Conservation (phyloP, 2,797 vertebrate genomes). For the Eulemur coronatus region DNA sequence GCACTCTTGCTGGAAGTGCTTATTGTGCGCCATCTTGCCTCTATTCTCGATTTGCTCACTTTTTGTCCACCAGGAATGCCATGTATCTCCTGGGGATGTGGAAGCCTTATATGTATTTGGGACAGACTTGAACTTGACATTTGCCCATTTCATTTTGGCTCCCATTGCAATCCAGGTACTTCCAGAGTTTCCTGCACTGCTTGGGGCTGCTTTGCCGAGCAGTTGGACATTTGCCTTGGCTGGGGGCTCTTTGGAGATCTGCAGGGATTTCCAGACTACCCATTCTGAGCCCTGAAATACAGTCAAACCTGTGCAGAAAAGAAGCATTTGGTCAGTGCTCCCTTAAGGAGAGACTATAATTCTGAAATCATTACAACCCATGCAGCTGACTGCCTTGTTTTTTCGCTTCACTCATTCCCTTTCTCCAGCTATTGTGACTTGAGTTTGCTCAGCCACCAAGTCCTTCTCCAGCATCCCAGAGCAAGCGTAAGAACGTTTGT, state of each 20-base stretch:
- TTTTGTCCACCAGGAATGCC: background rate
- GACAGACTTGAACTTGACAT: background rate
- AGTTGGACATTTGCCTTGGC: background rate
- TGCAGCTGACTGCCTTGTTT: background rate
- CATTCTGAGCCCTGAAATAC: background rate
- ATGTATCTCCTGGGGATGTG: background rate
- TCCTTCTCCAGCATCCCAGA: background rate
- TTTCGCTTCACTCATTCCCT: background rate
- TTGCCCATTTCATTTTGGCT: background rate
- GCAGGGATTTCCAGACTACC: background rate
- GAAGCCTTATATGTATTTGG: background rate
- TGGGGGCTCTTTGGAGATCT: background rate
- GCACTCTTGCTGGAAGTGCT: too few relatives aligned
- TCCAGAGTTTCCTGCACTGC: background rate
- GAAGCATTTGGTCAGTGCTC: background rate
- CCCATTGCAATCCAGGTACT: accelerated
- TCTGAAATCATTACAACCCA: too few relatives aligned
- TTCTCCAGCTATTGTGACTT: background rate
- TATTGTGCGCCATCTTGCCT: too few relatives aligned
- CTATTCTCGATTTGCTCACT: background rate
- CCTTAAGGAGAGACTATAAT: background rate
- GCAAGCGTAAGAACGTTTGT: accelerated
- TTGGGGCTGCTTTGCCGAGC: too few relatives aligned
- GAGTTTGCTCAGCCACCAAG: background rate
- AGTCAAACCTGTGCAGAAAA: background rate